phyloP scores from a whole-genome alignment of 1,140 invertebrate genomes.

The Lanistes nyassanus region DNA sequence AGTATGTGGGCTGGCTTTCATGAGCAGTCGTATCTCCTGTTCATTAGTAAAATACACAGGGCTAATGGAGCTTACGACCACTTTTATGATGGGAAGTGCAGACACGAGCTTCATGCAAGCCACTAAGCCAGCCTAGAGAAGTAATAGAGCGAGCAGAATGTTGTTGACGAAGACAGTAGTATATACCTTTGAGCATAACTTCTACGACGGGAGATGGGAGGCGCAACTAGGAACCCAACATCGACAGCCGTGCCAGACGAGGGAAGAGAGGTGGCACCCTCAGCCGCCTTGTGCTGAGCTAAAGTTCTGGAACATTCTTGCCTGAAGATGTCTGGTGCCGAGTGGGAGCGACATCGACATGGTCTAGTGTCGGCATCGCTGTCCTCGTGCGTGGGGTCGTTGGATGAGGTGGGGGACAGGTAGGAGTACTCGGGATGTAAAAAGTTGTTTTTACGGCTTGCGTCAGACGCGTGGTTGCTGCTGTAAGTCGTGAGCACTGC shows the following conservation, averaged over 20 bases:
- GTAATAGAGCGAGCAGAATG: no score
- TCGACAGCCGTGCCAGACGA: constrained; percentile 15
- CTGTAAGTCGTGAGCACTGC: no score
- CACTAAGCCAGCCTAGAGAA: no score
- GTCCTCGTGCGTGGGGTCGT: background rate
- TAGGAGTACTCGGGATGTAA: constrained; percentile 10
- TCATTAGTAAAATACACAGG: no score
- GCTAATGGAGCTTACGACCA: no score
- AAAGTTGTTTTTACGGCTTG: background rate
- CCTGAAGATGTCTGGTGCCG: constrained; percentile 16
- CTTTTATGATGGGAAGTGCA: no score
- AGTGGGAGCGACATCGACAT: constrained; percentile 19
- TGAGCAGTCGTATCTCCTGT: no score
- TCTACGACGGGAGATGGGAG: constrained; percentile 11
- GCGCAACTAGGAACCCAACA: constrained; percentile 13
- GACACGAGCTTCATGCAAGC: no score
- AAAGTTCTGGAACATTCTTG: constrained; percentile 18
- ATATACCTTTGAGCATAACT: constrained; percentile 20
- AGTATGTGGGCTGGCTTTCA: no score
- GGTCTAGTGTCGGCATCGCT: background rate
- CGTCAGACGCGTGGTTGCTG: no score
- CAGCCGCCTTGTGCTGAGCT: background rate
- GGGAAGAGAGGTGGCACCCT: constrained; percentile 1
- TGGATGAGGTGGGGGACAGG: background rate
- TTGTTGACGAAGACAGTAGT: background rate